Evolutionary conservation across 2,888 invertebrate genomes (phyloP).

Genomic region (Pseudoips prasinana): DNA sequence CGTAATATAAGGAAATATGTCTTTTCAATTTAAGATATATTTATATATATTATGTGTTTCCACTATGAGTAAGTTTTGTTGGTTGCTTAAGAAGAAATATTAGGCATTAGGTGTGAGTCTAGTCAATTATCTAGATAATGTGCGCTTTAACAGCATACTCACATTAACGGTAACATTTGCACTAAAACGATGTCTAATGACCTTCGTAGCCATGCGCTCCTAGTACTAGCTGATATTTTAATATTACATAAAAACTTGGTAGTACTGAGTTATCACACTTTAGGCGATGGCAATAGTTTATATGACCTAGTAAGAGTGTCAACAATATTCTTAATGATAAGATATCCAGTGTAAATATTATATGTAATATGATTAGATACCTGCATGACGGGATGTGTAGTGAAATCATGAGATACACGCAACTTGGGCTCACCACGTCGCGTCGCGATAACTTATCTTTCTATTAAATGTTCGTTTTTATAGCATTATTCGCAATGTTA

Average conservation of each 20-base stretch:
- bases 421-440: conserved; percentile 12
- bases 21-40: too few relatives aligned
- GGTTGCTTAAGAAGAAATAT: too few relatives aligned
- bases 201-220: conserved; percentile 17
- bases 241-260: background rate
- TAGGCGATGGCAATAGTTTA: background rate
- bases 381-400: conserved; percentile 14
- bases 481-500: too few relatives aligned
- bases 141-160: too few relatives aligned
- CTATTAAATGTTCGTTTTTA: background rate
- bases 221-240: conserved; percentile 12
- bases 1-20: too few relatives aligned
- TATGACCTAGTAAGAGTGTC: conserved; percentile 28
- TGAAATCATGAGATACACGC: conserved; percentile 19
- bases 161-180: too few relatives aligned
- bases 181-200: too few relatives aligned
- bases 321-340: conserved; percentile 26
- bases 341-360: conserved; percentile 19
- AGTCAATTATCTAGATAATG: too few relatives aligned
- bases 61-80: too few relatives aligned
- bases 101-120: too few relatives aligned
- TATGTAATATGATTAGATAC: background rate
- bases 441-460: conserved; percentile 28
- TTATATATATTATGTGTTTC: too few relatives aligned
- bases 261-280: background rate